Base-by-base conservation (phyloP, 2,888 invertebrate genomes). In the Oscheius sp. region DNA sequence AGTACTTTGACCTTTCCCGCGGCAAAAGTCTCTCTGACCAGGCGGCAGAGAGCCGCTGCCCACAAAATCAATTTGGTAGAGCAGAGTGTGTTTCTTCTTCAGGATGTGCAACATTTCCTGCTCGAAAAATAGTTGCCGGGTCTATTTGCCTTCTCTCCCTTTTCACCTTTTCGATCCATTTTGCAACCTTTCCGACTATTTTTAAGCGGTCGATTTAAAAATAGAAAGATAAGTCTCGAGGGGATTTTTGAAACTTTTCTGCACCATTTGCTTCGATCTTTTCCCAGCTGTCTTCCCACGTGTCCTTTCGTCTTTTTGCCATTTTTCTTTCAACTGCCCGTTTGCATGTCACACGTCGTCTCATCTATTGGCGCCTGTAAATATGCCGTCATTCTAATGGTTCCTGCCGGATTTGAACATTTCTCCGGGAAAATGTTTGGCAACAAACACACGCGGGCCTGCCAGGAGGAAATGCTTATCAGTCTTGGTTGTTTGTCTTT, bases 51-150 rank as follows among this genome's bases (percentile, higher is more conserved):
- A 14, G 36, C 36, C 41, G 41, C 41, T 41, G 41, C 54, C 32
- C 33, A 54, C 54, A 54, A 54, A 54, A 54, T 54, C 54, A 54
- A 54, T 54, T 54, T 54, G 54, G 54, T 54, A 54, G 54, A 54
- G 51, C 32, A 26, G 51, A 32, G 54, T 54, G n/a, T n/a, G 54
- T 54, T 54, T 54, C 54, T 54, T 54, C 54, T 33, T 20, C n/a
- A 8, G 45, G 20, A 47, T 17, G 32, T 8, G 33, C 54, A 54
- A n/a, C n/a, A 33, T 54, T 30, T 50, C 47, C 47, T 22, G 24
- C 28, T 50, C 8, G 50, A n/a, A n/a, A n/a, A n/a, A 26, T 14
- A 50, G 30, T n/a, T 12, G 32, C 22, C 51, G 17, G 22, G 33
- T 32, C 17, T 41, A 20, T 41, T 54, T 54, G 54, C 20, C 33